Percentiles rank a stretch among this genome's conserved stretches.
phyloP scores from a whole-genome alignment of 2,888 invertebrate genomes.

The Agriotes lineatus region DNA sequence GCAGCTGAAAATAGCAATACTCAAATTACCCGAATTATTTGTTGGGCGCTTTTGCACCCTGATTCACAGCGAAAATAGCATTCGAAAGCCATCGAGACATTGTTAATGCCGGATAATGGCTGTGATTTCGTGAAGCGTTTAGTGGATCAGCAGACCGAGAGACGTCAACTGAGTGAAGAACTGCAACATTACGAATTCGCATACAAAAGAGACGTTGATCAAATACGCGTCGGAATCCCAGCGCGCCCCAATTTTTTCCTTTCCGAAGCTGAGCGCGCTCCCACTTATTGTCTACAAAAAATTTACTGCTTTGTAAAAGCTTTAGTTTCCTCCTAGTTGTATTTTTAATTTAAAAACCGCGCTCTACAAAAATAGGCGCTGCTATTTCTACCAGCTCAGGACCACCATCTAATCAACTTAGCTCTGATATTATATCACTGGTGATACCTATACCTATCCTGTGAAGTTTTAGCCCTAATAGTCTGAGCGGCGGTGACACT shows the following conservation, averaged over 20 bases:
- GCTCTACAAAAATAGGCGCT: neutral
- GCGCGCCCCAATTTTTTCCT: conserved; percentile 40
- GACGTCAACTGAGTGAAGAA: conserved; percentile 50
- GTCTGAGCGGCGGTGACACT: too few species aligned
- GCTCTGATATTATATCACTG: too few species aligned
- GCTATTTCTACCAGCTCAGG: conserved; percentile 4
- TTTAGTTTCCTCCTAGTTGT: conserved; percentile 9
- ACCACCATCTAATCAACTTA: neutral
- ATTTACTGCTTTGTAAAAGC: conserved; percentile 24
- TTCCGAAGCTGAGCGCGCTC: conserved; percentile 31
- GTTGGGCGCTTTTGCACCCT: conserved; percentile 31
- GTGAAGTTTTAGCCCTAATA: too few species aligned
- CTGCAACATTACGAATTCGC: conserved; percentile 53
- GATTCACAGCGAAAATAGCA: conserved; percentile 46
- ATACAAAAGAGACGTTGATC: conserved; percentile 50
- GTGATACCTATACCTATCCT: too few species aligned
- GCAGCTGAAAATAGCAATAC: conserved; percentile 19
- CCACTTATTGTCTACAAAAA: conserved; percentile 36
- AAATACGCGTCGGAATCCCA: conserved; percentile 46
- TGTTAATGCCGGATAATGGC: conserved; percentile 52
- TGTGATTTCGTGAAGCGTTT: conserved; percentile 47
- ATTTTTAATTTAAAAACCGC: conserved; percentile 30
- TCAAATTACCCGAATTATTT: conserved; percentile 35
- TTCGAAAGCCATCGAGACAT: conserved; percentile 50
- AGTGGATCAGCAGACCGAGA: conserved; percentile 48